These are phyloP conservation scores for Albula glossodonta DNA, from an alignment of 2,113 vertebrate genomes.

Conservation along the genomic window DNA sequence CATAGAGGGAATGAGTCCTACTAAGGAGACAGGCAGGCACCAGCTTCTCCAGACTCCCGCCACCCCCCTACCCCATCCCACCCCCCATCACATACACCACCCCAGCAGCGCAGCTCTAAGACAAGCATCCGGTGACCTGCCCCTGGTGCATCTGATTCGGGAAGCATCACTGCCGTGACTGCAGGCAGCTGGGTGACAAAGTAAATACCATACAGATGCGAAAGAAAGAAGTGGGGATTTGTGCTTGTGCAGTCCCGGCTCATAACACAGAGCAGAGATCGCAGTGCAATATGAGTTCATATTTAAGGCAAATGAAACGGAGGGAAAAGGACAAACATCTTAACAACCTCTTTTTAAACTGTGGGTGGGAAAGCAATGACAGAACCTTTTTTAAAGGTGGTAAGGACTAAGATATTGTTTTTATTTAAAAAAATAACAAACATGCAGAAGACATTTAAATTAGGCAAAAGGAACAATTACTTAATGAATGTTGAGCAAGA, in stretches of 20 bases:
- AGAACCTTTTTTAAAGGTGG: not conserved
- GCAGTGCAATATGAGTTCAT: not conserved
- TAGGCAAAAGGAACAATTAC: not conserved
- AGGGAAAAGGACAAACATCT: too few species aligned
- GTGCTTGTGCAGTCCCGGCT: not conserved
- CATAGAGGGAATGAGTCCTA: slow-evolving; percentile 48
- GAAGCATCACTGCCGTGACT: not conserved
- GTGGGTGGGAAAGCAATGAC: not conserved
- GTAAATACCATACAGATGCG: not conserved
- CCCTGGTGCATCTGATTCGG: not conserved
- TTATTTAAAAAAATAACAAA: too few species aligned
- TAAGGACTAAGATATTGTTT: not conserved
- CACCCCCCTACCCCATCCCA: not conserved
- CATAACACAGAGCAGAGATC: not conserved
- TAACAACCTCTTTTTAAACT: too few species aligned
- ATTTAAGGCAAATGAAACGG: too few species aligned
- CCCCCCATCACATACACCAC: not conserved
- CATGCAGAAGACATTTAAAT: not conserved
- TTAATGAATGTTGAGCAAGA: not conserved
- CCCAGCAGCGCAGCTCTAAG: not conserved
- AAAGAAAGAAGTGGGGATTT: not conserved
- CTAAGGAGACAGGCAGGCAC: slow-evolving; percentile 60
- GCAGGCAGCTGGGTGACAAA: not conserved
- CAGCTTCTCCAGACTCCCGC: not conserved
- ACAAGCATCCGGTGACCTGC: not conserved